These are phyloP conservation scores for Oreocharis arfaki DNA, from an alignment of 2,113 vertebrate species.

Conservation along the genomic window DNA sequence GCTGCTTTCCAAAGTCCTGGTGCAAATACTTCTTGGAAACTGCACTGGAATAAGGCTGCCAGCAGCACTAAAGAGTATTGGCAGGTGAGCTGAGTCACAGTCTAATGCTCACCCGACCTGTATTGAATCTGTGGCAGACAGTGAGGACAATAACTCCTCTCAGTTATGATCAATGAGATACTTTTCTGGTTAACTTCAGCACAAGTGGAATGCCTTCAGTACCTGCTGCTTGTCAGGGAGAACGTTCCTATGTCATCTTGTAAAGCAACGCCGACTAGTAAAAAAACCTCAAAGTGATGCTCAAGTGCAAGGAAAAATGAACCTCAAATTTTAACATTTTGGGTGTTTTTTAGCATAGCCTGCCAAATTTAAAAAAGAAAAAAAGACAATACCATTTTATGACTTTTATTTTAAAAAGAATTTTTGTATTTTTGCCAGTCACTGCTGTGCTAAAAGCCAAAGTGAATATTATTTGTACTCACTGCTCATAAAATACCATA, in stretches of 20 bases:
- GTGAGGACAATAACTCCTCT: not conserved
- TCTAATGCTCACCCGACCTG: not conserved
- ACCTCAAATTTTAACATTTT: not conserved
- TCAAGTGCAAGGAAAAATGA: not conserved
- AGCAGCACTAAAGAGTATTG: not conserved
- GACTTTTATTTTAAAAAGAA: not conserved
- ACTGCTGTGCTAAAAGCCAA: not conserved
- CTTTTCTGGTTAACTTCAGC: not conserved
- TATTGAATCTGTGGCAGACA: not conserved
- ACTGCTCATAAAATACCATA: not conserved
- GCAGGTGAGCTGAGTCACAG: not conserved
- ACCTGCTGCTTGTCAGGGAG: not conserved
- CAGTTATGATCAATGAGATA: not conserved
- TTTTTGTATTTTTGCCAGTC: not conserved
- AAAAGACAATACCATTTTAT: not conserved
- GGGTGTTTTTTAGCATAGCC: not conserved
- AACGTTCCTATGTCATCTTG: not conserved
- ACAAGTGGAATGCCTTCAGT: not conserved
- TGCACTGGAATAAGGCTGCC: not conserved
- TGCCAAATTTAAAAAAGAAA: not conserved
- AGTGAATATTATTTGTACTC: conserved; percentile 9
- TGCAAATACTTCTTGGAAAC: not conserved
- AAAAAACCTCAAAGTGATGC: not conserved
- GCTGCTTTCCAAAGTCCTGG: not conserved
- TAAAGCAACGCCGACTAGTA: not conserved